A percentile compares a stretch with the other conserved stretches of the same genome.
These are phyloP conservation scores for Leucophenga maculata DNA, from an alignment of 2,888 invertebrate species.

Conservation along the genomic window DNA sequence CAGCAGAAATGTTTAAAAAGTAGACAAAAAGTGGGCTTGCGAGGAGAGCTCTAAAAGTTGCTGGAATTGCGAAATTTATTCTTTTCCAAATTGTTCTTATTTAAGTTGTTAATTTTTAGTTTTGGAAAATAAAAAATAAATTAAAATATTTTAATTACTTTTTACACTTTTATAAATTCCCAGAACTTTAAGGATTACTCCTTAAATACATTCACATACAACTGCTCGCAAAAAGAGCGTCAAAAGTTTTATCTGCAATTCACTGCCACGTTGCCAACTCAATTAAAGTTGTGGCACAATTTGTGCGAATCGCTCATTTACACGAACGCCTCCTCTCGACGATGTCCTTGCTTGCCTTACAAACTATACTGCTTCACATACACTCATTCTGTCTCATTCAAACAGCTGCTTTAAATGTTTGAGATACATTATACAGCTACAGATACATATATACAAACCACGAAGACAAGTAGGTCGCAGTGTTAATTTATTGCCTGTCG, in stretches of 20 bases:
- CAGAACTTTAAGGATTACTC: too few relatives aligned
- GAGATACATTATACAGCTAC: neutral
- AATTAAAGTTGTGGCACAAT: constrained; percentile 26
- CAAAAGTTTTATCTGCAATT: constrained; percentile 17
- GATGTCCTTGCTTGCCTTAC: too few relatives aligned
- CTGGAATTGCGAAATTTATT: too few relatives aligned
- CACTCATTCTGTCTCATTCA: neutral
- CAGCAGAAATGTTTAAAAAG: too few relatives aligned
- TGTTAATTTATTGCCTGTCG: constrained; percentile 23
- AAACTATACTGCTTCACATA: too few relatives aligned
- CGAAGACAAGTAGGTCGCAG: neutral
- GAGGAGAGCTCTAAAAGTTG: too few relatives aligned
- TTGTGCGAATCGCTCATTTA: neutral
- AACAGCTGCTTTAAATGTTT: neutral
- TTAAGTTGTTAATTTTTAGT: too few relatives aligned
- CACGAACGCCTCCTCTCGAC: neutral
- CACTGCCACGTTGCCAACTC: constrained; percentile 24
- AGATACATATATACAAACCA: neutral
- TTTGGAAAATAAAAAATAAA: too few relatives aligned
- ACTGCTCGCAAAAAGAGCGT: neutral
- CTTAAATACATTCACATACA: neutral
- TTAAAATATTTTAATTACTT: too few relatives aligned
- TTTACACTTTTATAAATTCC: too few relatives aligned
- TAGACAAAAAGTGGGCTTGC: too few relatives aligned
- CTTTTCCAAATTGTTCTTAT: too few relatives aligned